Evolutionary conservation across 2,113 vertebrate species (phyloP).

Genomic region (Labrus mixtus): DNA sequence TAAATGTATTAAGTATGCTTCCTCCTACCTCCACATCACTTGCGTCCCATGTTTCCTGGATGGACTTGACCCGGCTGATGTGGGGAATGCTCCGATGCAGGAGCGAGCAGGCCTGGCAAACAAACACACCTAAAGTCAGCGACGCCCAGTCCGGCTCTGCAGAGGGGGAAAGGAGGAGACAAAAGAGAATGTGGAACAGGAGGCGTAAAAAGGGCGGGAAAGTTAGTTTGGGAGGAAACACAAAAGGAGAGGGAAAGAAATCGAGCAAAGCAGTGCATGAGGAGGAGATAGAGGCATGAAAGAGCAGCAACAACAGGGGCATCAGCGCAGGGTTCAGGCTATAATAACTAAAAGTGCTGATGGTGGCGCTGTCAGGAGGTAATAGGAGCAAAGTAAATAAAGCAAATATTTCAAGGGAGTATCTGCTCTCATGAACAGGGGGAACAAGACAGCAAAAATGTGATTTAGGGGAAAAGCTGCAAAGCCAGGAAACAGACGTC

Average conservation of each 20-base stretch:
- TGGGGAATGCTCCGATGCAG: conserved; percentile 93
- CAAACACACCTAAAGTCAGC: conserved; percentile 92
- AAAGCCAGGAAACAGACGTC: too few relatives aligned
- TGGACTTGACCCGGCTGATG: conserved; percentile 93
- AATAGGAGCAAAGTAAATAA: neutral
- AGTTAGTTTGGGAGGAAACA: neutral
- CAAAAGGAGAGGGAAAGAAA: neutral
- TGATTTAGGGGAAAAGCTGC: too few relatives aligned
- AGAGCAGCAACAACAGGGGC: conserved; percentile 7
- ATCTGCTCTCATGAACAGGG: too few relatives aligned
- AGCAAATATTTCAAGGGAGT: too few relatives aligned
- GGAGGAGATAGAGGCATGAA: conserved; percentile 8
- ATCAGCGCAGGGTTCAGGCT: conserved; percentile 34
- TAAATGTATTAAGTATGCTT: neutral
- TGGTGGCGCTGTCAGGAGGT: neutral
- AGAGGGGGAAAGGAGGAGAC: conserved; percentile 14
- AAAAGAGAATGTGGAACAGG: neutral
- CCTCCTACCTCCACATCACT: conserved; percentile 90
- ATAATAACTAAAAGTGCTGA: conserved; percentile 39
- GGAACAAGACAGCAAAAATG: too few relatives aligned
- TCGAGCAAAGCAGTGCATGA: neutral
- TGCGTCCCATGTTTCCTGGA: conserved; percentile 93
- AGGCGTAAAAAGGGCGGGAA: neutral
- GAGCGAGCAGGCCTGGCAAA: conserved; percentile 94
- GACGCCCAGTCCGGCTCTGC: conserved; percentile 97